Base-by-base conservation (phyloP, 1,140 invertebrate species). In the Trypoxylus dichotomus region DNA sequence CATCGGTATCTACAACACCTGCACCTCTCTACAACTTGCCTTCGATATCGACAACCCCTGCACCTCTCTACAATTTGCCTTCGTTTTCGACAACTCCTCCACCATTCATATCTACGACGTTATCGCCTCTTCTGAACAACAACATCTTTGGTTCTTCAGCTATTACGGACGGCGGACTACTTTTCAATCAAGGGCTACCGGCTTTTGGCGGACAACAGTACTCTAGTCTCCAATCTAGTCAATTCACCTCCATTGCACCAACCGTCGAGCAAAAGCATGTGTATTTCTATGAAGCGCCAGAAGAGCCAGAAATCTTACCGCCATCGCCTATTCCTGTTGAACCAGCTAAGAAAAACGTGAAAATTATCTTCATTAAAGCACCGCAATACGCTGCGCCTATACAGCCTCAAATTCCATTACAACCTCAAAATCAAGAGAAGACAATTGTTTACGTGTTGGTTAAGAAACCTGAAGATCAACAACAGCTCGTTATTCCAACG, bases 351-450 rank as follows among this genome's bases (percentile, higher is more conserved):
- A 77, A 73, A 13, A 78, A 79, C 21, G 74, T 68, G 11, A 94
- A 94, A 85, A 94, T 94, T 84, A 93, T 95, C 83, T 94, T 94
- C 90, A 94, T 95, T 85, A 94, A 94, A 88, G 93, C 93, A 37
- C 93, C 93, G 60, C 90, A 91, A 68, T 90, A 92, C 79, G 92
- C 92, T 63, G 90, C 92, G 32, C 91, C 92, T 76, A 91, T 90
- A 77, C 90, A 91, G 1, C 87, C 87, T 82, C 88, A 91, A 78
- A 91, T 93, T 82, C 92, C 93, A 80, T 19, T 88, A 76, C 88
- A 92, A 80, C 90, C 91, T 72, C 91, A 92, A 82, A 92, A 93
- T 85, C 92, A 93, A 85, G 92, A 94, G 87, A 95, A 94, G 89
- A 95, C 93, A 58, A 89, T 94, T 80, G 94, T 95, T 87, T 94